A percentile compares a stretch with the other conserved stretches of the same genome.
Evolutionary conservation across 2,113 vertebrate genomes (phyloP).

Genomic region (Mustelus asterias): DNA sequence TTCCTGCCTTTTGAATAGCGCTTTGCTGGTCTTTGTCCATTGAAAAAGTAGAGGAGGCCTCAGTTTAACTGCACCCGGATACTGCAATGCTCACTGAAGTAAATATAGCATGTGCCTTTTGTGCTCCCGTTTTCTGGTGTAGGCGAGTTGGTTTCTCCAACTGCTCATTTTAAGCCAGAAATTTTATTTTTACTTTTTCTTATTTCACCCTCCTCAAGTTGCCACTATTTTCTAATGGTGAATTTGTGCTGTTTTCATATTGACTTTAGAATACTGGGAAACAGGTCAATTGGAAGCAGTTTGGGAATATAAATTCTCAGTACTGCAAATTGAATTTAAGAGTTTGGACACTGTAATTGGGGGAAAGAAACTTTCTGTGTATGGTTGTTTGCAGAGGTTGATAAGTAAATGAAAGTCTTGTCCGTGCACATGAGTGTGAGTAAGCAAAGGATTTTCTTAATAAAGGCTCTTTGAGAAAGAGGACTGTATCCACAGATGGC

Average conservation of each 20-base stretch:
- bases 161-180: not conserved
- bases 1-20: not conserved
- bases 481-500: not conserved
- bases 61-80: not conserved
- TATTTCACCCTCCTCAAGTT: not conserved
- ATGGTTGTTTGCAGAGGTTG: not conserved
- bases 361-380: not conserved
- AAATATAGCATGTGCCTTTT: not conserved
- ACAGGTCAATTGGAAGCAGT: not conserved
- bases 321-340: not conserved
- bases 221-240: not conserved
- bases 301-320: not conserved
- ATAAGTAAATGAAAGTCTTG: conserved; percentile 24
- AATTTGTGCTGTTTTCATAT: not conserved
- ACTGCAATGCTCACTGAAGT: not conserved
- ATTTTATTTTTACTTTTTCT: not conserved
- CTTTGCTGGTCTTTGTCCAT: not conserved
- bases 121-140: not conserved
- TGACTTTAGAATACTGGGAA: not conserved
- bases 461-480: conserved; percentile 21
- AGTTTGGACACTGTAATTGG: conserved; percentile 6
- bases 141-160: not conserved
- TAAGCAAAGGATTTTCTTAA: conserved; percentile 2
- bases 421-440: conserved; percentile 3
- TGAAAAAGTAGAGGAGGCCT: not conserved